These are phyloP conservation scores for Thunnus albacares DNA, from an alignment of 2,797 vertebrate genomes.

Conservation along the genomic window DNA sequence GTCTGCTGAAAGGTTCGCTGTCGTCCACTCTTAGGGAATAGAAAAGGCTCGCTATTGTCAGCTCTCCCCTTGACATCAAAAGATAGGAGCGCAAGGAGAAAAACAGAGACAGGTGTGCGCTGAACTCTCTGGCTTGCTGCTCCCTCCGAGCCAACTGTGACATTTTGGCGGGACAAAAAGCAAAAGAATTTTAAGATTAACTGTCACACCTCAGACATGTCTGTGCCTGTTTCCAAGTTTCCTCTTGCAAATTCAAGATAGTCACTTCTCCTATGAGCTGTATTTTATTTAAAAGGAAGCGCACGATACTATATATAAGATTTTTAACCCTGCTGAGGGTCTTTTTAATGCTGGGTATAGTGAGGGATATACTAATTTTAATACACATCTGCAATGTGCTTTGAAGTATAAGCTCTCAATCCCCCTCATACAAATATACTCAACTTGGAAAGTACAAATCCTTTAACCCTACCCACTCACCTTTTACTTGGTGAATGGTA, in stretches of 20 bases:
- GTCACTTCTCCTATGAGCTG: conserved; percentile 16
- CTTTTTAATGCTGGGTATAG: conserved; percentile 38
- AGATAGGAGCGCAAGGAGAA: conserved; percentile 51
- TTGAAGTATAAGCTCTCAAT: conserved; percentile 44
- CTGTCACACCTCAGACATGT: conserved; percentile 69
- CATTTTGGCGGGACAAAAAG: conserved; percentile 72
- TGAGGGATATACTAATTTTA: conserved; percentile 13
- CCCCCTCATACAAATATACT: conserved; percentile 22
- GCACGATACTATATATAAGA: not conserved
- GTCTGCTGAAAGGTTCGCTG: conserved; percentile 55
- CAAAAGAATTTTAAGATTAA: conserved; percentile 63
- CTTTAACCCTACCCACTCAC: conserved; percentile 34
- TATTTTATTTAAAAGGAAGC: conserved; percentile 24
- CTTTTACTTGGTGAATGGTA: conserved; percentile 15
- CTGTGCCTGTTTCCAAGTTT: conserved; percentile 42
- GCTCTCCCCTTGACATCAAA: conserved; percentile 65
- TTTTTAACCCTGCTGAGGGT: not conserved
- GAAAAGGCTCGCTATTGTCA: conserved; percentile 45
- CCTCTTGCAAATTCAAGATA: conserved; percentile 20
- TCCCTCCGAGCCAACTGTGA: conserved; percentile 67
- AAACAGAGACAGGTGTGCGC: conserved; percentile 73
- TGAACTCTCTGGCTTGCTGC: conserved; percentile 66
- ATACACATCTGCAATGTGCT: conserved; percentile 18
- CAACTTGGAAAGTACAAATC: conserved; percentile 36
- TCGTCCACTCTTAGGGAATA: conserved; percentile 51